Evolutionary conservation across 2,888 invertebrate species (phyloP).

Genomic region (Theretra japonica): DNA sequence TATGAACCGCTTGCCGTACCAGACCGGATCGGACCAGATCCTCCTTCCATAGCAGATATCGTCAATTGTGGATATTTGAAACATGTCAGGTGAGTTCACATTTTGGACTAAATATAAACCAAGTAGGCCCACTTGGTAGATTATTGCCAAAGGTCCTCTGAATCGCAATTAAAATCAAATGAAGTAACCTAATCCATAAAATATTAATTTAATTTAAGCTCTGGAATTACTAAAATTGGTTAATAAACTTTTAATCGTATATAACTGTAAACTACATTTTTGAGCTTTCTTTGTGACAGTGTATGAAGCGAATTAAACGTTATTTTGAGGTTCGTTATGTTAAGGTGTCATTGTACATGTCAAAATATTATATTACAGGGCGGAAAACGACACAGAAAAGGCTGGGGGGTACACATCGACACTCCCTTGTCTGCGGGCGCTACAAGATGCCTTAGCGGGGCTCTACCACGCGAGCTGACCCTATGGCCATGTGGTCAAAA

Average conservation of each 20-base stretch:
- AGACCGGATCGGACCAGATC: slow-evolving; percentile 89
- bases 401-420: slow-evolving; percentile 95
- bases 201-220: too few species aligned
- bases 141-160: too few species aligned
- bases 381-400: slow-evolving; percentile 89
- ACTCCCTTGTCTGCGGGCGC: slow-evolving; percentile 92
- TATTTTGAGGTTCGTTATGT: too few species aligned
- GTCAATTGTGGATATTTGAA: slow-evolving; percentile 87
- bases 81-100: slow-evolving; percentile 85
- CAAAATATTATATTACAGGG: slow-evolving; percentile 64
- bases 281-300: too few species aligned
- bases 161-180: too few species aligned
- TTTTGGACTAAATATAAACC: neutral
- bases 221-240: too few species aligned
- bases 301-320: too few species aligned
- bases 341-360: too few species aligned
- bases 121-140: too few species aligned
- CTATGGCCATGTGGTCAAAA: neutral
- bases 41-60: slow-evolving; percentile 87
- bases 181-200: too few species aligned
- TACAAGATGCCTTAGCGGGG: slow-evolving; percentile 95
- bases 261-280: too few species aligned
- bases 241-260: too few species aligned
- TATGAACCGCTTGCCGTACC: slow-evolving; percentile 86
- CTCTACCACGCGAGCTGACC: slow-evolving; percentile 85